Evolutionary conservation across 2,888 invertebrate genomes (phyloP).

Genomic region (Sminthurides aquaticus): DNA sequence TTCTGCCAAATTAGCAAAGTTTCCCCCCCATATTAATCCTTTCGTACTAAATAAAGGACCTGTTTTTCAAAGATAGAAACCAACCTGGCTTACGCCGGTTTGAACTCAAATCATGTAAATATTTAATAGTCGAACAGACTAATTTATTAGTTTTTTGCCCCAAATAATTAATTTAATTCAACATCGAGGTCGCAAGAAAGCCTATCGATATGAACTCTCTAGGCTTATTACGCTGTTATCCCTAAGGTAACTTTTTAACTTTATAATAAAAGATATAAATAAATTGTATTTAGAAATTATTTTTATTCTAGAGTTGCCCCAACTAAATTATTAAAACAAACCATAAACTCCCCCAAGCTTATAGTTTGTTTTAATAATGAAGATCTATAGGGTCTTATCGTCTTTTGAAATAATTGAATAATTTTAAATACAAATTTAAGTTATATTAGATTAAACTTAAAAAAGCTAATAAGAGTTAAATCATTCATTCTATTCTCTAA

Average conservation of each 20-base stretch:
- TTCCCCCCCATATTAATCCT: constrained; percentile 59
- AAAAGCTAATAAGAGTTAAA: constrained; percentile 60
- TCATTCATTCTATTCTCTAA: constrained; percentile 70
- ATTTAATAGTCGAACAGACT: constrained; percentile 71
- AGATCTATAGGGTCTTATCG: constrained; percentile 75
- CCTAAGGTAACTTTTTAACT: constrained; percentile 66
- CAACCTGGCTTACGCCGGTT: constrained; percentile 77
- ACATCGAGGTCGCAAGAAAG: constrained; percentile 81
- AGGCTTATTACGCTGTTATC: constrained; percentile 77
- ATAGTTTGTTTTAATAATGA: constrained; percentile 50
- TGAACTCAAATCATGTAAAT: constrained; percentile 84
- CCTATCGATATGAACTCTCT: constrained; percentile 64
- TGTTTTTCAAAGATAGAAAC: constrained; percentile 69
- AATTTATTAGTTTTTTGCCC: constrained; percentile 57
- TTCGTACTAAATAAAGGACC: constrained; percentile 66
- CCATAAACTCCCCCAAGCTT: constrained; percentile 45
- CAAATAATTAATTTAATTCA: constrained; percentile 67
- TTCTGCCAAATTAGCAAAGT: constrained; percentile 58
- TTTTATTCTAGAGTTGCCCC: constrained; percentile 59
- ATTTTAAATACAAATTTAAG: constrained; percentile 59
- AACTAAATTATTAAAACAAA: constrained; percentile 53
- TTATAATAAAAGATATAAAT: constrained; percentile 56
- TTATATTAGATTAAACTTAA: constrained; percentile 53
- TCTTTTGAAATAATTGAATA: constrained; percentile 60
- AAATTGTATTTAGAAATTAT: constrained; percentile 55